Evolutionary conservation across 2,888 invertebrate species (phyloP).

Genomic region (Gastrophysa polygoni): DNA sequence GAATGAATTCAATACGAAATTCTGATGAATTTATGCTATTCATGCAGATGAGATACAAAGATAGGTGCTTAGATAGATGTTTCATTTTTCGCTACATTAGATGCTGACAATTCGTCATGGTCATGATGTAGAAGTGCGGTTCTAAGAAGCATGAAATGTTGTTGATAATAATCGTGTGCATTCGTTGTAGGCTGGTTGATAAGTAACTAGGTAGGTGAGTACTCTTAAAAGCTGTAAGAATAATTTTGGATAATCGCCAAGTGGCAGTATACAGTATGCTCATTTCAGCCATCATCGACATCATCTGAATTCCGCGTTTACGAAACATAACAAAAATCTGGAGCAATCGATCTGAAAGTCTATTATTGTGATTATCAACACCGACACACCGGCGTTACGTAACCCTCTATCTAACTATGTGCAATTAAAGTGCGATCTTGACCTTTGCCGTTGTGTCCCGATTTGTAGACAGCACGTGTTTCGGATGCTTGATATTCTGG

Average conservation of each 20-base stretch:
- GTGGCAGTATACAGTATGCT: neutral
- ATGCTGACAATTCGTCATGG: too few relatives aligned
- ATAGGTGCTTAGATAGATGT: too few relatives aligned
- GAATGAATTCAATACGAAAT: too few relatives aligned
- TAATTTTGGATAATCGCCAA: neutral
- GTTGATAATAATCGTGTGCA: too few relatives aligned
- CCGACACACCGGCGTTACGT: slow-evolving; percentile 9
- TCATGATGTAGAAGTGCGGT: too few relatives aligned
- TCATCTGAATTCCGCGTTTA: neutral
- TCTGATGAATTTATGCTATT: too few relatives aligned
- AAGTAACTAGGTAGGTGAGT: too few relatives aligned
- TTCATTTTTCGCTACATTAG: too few relatives aligned
- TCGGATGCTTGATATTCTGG: slow-evolving; percentile 6
- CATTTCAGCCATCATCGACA: neutral
- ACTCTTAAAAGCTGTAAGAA: too few relatives aligned
- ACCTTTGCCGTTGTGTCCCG: slow-evolving; percentile 15
- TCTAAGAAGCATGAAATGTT: too few relatives aligned
- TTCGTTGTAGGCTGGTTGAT: too few relatives aligned
- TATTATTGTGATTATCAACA: slow-evolving; percentile 13
- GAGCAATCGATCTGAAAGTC: neutral
- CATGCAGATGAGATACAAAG: too few relatives aligned
- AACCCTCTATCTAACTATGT: slow-evolving; percentile 14
- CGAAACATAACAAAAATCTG: neutral
- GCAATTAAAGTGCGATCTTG: slow-evolving; percentile 17
- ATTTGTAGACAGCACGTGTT: slow-evolving; percentile 20